A percentile compares a stretch with the other conserved stretches of the same genome.
These are phyloP conservation scores for Zaprionus inermis DNA, from an alignment of 1,140 invertebrate genomes.

Conservation along the genomic window DNA sequence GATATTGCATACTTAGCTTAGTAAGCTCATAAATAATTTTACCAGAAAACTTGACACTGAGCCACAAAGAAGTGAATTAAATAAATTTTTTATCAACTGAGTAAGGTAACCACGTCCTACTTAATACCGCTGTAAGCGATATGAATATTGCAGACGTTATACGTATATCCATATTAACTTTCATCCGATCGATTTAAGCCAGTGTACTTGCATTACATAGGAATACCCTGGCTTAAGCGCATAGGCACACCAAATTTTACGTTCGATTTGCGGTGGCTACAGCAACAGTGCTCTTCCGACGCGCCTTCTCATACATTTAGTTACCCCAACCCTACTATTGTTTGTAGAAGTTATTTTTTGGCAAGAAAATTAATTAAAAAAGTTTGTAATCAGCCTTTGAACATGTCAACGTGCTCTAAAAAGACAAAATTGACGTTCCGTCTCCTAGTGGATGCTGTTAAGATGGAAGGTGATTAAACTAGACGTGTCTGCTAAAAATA, in stretches of 20 bases:
- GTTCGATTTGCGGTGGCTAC: slow-evolving; percentile 38
- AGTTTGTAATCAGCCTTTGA: slow-evolving; percentile 74
- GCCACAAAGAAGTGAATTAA: slow-evolving; percentile 49
- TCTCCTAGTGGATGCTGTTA: neutral
- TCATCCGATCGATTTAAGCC: too few species aligned
- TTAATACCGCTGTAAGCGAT: slow-evolving; percentile 15
- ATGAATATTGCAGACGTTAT: slow-evolving; percentile 23
- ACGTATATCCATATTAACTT: too few species aligned
- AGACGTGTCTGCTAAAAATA: neutral
- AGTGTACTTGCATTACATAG: neutral
- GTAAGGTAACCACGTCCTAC: slow-evolving; percentile 9
- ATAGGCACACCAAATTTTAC: slow-evolving; percentile 38
- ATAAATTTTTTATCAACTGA: slow-evolving; percentile 74
- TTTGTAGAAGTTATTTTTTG: slow-evolving; percentile 44
- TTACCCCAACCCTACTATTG: slow-evolving; percentile 1
- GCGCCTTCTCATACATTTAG: slow-evolving; percentile 15
- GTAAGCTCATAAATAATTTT: slow-evolving; percentile 76
- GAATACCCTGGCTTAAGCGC: neutral
- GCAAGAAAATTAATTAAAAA: slow-evolving; percentile 81
- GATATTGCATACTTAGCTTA: neutral
- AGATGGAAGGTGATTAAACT: neutral
- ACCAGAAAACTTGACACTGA: slow-evolving; percentile 51
- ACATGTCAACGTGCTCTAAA: slow-evolving; percentile 58
- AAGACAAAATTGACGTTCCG: slow-evolving; percentile 7
- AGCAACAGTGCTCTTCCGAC: neutral